Base-by-base conservation (phyloP, 2,797 vertebrate species). In the Karalla daura region DNA sequence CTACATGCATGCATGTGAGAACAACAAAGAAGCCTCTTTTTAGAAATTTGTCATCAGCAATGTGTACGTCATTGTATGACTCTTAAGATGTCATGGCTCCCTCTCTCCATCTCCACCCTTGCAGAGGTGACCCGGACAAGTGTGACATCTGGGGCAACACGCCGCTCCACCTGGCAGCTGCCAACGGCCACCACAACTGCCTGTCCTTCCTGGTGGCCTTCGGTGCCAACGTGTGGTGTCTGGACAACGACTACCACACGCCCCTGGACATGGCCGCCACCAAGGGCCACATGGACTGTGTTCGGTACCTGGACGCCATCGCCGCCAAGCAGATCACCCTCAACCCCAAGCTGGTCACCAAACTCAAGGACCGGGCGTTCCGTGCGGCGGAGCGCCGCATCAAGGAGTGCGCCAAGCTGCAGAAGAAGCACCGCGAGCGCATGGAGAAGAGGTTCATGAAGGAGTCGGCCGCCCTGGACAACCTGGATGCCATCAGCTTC, bases 91-190 rank as follows among this genome's bases (percentile, higher is more conserved):
- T n/a, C n/a, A n/a, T n/a, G n/a, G n/a, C n/a, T n/a, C n/a, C n/a
- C n/a, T n/a, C n/a, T n/a, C n/a, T n/a, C n/a, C n/a, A n/a, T n/a
- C n/a, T n/a, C n/a, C n/a, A n/a, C n/a, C n/a, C n/a, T n/a, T n/a
- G n/a, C 74, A 99, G 97, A 67, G 97, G 97, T 0, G 96, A 99
- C 81, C 97, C 96, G 0, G 97, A 99, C 91, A 96, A 95, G 88
- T 97, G 97, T 70, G 97, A 98, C 88, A 96, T 98, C 84, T 99
- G 97, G 97, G 97, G 97, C 14, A 98, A 98, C 89, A 96, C 97
- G 0, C 95, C 97, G 13, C 94, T 99, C 17, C 97, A 99, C 70
- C 91, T 98, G 92, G 95, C 96, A 7, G 96, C 95, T 58, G 95
- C 96, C 86, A 97, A 97, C 0, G 95, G 96, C 41, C 96, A 98